Evolutionary conservation across 1,140 invertebrate species (phyloP), one percentile per base, ranked within the genome.

Genomic region (Aphaenogaster rudis): DNA sequence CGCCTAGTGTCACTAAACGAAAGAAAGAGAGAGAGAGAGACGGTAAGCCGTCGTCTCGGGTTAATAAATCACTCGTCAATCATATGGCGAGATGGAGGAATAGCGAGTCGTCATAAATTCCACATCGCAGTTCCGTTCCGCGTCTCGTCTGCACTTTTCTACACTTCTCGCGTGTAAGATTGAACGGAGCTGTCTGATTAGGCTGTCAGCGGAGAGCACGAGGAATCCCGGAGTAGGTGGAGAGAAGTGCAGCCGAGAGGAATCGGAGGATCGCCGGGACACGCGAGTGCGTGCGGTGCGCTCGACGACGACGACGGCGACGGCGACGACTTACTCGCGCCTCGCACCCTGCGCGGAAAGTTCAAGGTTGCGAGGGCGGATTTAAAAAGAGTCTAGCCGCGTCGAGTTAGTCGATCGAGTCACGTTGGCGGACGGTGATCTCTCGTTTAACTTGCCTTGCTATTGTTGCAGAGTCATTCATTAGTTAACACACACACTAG

Each of bases 401-500:
- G 48, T 54, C n/a, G n/a, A 45, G 8, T 39, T 48, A 28, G 48
- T 63, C 64, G 50, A 13, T 66, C 59, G 84, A 48, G 39, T 89
- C 79, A 71, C 64, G 57, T 72, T 80, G 85, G 33, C 52, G 63
- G 63, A 82, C 15, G 45, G 72, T 88, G 84, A 88, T 84, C 67
- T 88, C 74, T 88, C 77, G 76, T 76, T 28, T 69, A 91, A 86
- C 50, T 89, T 64, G 54, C 88, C 76, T 74, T 74, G 9, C 48
- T 54, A 87, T 95, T 95, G 91, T 95, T 95, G 94, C 95, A 95
- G 94, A 95, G 94, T 95, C 94, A 95, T 94, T 92, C 81, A 71
- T 86, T 86, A 90, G 82, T 88, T 91, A 88, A 89, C 82, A 71
- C 67, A 86, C 13, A 63, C 54, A 28, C 54, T 91, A 88, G 88